Evolutionary conservation across 2,888 invertebrate genomes (phyloP), one percentile per base, ranked within the genome.

Genomic region (Poecilobothrus nobilitatus): DNA sequence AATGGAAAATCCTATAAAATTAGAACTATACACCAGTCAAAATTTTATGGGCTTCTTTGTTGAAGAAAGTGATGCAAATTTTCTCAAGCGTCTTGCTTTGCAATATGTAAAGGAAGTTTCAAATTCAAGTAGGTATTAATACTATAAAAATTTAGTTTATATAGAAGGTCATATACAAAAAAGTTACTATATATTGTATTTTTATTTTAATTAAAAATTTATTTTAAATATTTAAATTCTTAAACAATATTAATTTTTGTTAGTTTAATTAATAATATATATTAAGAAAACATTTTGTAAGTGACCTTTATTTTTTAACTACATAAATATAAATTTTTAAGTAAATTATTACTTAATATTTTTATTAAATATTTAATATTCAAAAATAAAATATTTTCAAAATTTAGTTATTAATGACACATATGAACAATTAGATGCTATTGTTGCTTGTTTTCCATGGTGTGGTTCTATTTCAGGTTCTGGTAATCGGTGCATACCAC

Each of bases 21-120:
- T 95, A 67, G 94, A 95, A 79, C 88, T 90, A 0, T 94, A 94
- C 76, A 87, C 91, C 66, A 94, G 94, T 37, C 89, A 89, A 21
- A 94, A 94, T 81, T 95, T 94, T 79, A 93, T 95, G 89, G 95
- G 95, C 0, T 86, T 94, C 66, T 95, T 95, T 82, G 89, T 95
- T 2, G 89, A 89, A 18, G 91, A 94, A 74, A 87, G 90, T 72
- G 90, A 91, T 82, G 91, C 92, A 0, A 90, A 91, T 73, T 89
- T 91, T 79, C 83, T 95, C 69, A 91, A 91, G 78, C 86, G 89
- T 73, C 85, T 94, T 73, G 91, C 93, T 2, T 84, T 89, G 74
- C 89, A 91, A 77, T 93, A 91, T 84, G 90, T 91, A 41, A 90
- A 90, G 80, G 91, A 91, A 83, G 88, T 92, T 20, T 87, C 89